A percentile compares a stretch with the other conserved stretches of the same genome.
Evolutionary conservation across 2,888 invertebrate species (phyloP).

Genomic region (Mesoligia furuncula): DNA sequence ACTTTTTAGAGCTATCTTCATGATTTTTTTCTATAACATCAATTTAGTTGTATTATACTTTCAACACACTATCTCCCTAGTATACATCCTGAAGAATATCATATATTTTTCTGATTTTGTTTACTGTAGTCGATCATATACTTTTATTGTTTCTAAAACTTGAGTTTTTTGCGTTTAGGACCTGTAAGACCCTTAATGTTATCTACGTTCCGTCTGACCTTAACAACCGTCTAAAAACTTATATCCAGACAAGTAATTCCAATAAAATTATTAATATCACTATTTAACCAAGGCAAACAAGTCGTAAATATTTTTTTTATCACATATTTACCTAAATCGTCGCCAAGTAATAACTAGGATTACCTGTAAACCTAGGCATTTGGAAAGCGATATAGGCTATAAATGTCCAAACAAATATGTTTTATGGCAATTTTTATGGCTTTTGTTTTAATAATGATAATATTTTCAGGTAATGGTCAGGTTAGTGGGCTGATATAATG

Average conservation of each 20-base stretch:
- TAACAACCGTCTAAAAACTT: background rate
- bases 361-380: constrained; percentile 37
- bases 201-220: background rate
- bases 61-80: too few species aligned
- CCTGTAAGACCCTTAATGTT: background rate
- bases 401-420: constrained; percentile 48
- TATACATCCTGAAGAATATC: too few species aligned
- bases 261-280: constrained; percentile 4
- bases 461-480: constrained; percentile 24
- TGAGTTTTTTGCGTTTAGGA: too few species aligned
- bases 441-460: constrained; percentile 29
- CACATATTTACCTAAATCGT: constrained; percentile 32
- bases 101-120: too few species aligned
- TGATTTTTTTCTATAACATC: too few species aligned
- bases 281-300: constrained; percentile 32
- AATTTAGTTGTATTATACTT: too few species aligned
- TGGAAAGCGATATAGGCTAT: constrained; percentile 41
- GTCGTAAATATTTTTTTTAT: constrained; percentile 34
- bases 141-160: too few species aligned
- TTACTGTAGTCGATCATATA: too few species aligned
- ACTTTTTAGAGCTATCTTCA: too few species aligned
- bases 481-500: background rate
- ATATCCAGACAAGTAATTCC: background rate
- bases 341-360: constrained; percentile 38
- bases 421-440: constrained; percentile 50